A percentile compares a stretch with the other conserved stretches of the same genome.
These are phyloP conservation scores for Phrynocephalus guinanensis DNA, from an alignment of 2,797 vertebrate genomes.

Conservation along the genomic window DNA sequence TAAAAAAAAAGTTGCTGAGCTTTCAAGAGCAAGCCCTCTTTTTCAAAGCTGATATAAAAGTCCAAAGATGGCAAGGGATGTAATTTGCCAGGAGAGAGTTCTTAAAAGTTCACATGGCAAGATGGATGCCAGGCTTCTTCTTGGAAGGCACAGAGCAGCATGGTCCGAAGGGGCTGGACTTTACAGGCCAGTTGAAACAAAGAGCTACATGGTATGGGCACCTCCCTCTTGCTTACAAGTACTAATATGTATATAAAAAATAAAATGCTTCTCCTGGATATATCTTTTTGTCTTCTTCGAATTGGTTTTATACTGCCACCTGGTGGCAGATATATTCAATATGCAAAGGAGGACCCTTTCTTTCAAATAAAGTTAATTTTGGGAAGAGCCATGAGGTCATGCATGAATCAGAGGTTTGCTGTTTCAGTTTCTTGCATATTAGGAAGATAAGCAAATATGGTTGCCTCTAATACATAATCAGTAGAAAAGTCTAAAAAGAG, in stretches of 20 bases:
- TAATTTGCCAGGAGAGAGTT: no score
- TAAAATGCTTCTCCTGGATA: not conserved
- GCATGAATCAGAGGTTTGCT: not conserved
- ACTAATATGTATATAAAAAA: no score
- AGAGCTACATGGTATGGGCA: no score
- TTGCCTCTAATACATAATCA: not conserved
- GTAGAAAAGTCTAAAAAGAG: not conserved
- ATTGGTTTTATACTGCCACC: conserved; percentile 39
- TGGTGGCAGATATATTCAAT: conserved; percentile 20
- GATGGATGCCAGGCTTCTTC: no score
- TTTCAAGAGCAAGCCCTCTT: no score
- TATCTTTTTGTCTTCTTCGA: not conserved
- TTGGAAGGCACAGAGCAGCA: no score
- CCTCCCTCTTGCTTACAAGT: no score
- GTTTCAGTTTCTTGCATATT: not conserved
- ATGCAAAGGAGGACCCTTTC: not conserved
- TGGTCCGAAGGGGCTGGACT: no score
- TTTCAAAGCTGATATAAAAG: no score
- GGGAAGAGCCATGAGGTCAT: not conserved
- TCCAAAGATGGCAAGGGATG: no score
- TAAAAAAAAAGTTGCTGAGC: no score
- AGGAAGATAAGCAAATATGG: not conserved
- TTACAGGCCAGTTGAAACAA: not conserved
- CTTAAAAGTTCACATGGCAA: no score
- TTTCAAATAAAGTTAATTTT: not conserved